Base-by-base conservation (phyloP, 2,113 vertebrate species). In the Gnathonemus echidnorhynchus region DNA sequence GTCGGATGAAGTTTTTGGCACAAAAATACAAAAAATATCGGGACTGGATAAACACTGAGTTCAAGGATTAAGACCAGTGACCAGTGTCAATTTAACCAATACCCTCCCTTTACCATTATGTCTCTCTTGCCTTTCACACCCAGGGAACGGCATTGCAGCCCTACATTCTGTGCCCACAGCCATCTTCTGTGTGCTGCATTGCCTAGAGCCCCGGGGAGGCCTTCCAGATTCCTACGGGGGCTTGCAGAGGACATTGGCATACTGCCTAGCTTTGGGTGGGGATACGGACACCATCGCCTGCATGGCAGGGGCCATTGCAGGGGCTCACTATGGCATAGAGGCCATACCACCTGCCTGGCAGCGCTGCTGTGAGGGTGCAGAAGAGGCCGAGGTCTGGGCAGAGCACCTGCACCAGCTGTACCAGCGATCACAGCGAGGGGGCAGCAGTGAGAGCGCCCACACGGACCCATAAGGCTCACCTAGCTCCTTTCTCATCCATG, bases 211-310 rank as follows among this genome's bases (percentile, higher is more conserved):
- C 0, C 95, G 95, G 27, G 97, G 97, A 0, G 97, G 97, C 89
- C 96, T 99, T 46, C 98, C 98, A 1, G 95, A 96, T 1, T 93
- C 89, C 87, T 98, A 97, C 90, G 96, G 96, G 1, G 96, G 93
- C 90, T 94, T 99, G 92, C 97, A 99, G 92, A 97, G 98, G 95
- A 99, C 98, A 90, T 95, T 99, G 90, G 96, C 97, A 48, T 99
- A 97, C 94, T 98, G 97, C 91, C 95, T 99, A 94, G 98, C 97
- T 0, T 94, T 99, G 89, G 98, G 98, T 2, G 98, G 98, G n/a
- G 98, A 99, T 96, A 99, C 98, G 0, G 98, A 99, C 95, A 99
- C 98, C 93, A 99, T 99, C 56, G 98, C 98, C 85, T 99, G 97
- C 94, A 99, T 99, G 98, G 98, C 98, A 0, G 98, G 98, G 89